Base-by-base conservation (phyloP, 2,888 invertebrate species). In the Abscondita cerata region DNA sequence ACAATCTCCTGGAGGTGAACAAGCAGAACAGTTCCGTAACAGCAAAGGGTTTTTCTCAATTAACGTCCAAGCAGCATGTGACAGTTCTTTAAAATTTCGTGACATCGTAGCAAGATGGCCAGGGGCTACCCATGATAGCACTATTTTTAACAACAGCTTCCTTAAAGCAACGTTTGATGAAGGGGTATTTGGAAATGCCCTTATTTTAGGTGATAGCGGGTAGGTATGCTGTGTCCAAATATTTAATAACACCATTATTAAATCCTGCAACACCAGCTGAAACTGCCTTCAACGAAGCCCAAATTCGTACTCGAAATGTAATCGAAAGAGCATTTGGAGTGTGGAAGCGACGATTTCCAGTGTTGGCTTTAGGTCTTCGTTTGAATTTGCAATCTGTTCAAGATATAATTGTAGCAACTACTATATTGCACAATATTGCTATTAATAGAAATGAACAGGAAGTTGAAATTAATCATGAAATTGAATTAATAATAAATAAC, bases 1-100 rank as follows among this genome's bases (percentile, higher is more conserved):
- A n/a, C n/a, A n/a, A n/a, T n/a, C n/a, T n/a, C n/a, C 58, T 13
- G 65, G 38, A n/a, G 4, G 38, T 12, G 13, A 38, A 2, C n/a
- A 8, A 8, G 38, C 38, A 2, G 38, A 38, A 38, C n/a, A 38
- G 4, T 38, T 38, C 9, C 38, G 38, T 3, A 38, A 38, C 13
- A 2, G 38, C 3, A 38, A 38, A 8, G 38, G 38, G 4, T 38
- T 6, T 38, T 38, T 38, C 13, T 38, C 44, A 4, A 4, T 38
- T 2, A 41, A 41, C 8, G 41, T 41, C 13, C 38, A 38, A 38
- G 38, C n/a, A 8, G 38, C 13, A 3, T 4, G 5, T 13, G 38
- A 38, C 13, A 3, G 12, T 12, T 12, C n/a, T 6, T 38, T 38
- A 12, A 3, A 15, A 6, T 15, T 44, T 16, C n/a, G 4, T 44